A percentile compares a stretch with the other conserved stretches of the same genome.
phyloP scores from a whole-genome alignment of 2,797 vertebrate species.

The Hydrophis major region DNA sequence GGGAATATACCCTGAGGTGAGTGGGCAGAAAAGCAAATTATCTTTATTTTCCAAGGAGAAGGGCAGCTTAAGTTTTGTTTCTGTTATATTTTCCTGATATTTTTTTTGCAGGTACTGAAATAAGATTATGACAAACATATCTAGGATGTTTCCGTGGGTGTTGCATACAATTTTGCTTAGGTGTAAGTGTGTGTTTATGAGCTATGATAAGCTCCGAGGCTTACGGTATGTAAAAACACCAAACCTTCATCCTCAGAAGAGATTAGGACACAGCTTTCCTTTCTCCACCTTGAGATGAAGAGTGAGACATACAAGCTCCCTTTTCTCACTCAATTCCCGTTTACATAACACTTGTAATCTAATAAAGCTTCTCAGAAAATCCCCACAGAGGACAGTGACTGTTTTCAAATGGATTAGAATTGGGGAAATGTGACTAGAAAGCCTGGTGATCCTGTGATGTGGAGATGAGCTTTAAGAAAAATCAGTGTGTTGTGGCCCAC shows the following conservation, averaged over 20 bases:
- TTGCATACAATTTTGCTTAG: not conserved
- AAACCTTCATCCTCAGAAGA: not conserved
- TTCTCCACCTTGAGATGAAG: not conserved
- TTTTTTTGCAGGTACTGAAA: not conserved
- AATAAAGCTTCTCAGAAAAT: constrained; percentile 24
- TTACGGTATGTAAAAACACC: not conserved
- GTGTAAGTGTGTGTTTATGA: not conserved
- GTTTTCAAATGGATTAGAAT: constrained; percentile 20
- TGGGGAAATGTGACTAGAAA: constrained; percentile 1
- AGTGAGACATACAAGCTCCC: constrained; percentile 32
- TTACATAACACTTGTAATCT: constrained; percentile 38
- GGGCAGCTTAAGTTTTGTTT: not conserved
- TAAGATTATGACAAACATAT: not conserved
- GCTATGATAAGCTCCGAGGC: not conserved
- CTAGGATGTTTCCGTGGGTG: not conserved
- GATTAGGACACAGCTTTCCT: not conserved
- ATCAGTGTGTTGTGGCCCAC: too few relatives aligned
- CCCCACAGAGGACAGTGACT: constrained; percentile 14
- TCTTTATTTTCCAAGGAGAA: not conserved
- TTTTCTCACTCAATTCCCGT: not conserved
- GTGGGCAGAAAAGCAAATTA: not conserved
- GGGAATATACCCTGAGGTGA: not conserved
- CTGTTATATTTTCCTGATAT: not conserved
- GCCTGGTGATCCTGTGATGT: too few relatives aligned
- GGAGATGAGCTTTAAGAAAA: too few relatives aligned